These are phyloP conservation scores for Amia ocellicauda DNA, from an alignment of 2,113 vertebrate species.

Conservation along the genomic window DNA sequence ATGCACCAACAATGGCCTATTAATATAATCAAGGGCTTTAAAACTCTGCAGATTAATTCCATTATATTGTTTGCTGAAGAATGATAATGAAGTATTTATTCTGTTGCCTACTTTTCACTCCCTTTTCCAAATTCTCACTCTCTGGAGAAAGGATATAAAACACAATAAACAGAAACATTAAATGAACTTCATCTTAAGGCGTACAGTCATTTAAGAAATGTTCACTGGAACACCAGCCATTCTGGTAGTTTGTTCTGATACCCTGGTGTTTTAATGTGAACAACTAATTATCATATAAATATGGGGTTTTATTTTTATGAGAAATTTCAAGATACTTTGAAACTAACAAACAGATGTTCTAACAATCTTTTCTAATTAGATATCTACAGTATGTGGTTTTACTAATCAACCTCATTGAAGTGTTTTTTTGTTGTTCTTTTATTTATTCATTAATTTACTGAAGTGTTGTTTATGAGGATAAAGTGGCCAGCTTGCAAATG, in stretches of 20 bases:
- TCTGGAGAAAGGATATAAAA: constrained; percentile 1
- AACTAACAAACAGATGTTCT: constrained; percentile 42
- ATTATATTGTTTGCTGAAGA: not conserved
- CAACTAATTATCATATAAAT: constrained; percentile 46
- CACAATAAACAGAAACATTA: constrained; percentile 8
- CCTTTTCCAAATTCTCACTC: not conserved
- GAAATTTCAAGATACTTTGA: constrained; percentile 37
- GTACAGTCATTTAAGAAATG: constrained; percentile 17
- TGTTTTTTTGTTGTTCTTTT: constrained; percentile 37
- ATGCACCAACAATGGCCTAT: not conserved
- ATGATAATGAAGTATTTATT: not conserved
- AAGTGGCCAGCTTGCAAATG: constrained; percentile 47
- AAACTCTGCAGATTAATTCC: not conserved
- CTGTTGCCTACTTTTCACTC: not conserved
- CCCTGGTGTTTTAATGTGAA: constrained; percentile 36
- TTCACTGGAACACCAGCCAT: constrained; percentile 7
- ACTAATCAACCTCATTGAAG: constrained; percentile 47
- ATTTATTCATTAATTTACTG: constrained; percentile 45
- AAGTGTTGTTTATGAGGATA: constrained; percentile 50
- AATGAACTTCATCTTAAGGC: constrained; percentile 6
- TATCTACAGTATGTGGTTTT: constrained; percentile 41
- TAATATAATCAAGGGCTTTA: not conserved
- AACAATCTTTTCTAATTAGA: constrained; percentile 45
- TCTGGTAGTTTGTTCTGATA: constrained; percentile 27
- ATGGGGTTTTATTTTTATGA: constrained; percentile 35